Percentiles rank a stretch among this genome's conserved stretches.
Evolutionary conservation across 2,797 vertebrate species (phyloP).

Genomic region (Antennarius maculatus): DNA sequence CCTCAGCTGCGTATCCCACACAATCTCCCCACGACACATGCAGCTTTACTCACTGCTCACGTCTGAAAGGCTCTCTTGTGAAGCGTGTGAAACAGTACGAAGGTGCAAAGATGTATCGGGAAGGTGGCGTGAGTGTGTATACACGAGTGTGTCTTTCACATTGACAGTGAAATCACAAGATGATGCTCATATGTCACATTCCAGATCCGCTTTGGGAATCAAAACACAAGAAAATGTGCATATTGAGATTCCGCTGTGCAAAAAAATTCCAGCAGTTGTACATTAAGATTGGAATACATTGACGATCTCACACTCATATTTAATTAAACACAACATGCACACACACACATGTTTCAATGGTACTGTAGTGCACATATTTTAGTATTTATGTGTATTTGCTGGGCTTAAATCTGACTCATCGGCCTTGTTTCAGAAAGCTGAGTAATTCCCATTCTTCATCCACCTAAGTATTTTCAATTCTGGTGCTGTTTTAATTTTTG

Average conservation of each 20-base stretch:
- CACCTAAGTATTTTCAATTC: background rate
- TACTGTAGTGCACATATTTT: no score
- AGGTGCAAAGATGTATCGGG: conserved; percentile 64
- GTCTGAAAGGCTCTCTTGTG: conserved; percentile 64
- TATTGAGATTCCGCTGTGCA: background rate
- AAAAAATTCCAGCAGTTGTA: background rate
- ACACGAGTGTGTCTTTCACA: conserved; percentile 41
- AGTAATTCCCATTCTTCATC: background rate
- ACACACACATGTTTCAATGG: background rate
- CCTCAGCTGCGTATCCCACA: conserved; percentile 25
- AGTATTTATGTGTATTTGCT: no score
- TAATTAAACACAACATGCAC: background rate
- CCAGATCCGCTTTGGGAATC: conserved; percentile 42
- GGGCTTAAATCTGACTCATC: background rate
- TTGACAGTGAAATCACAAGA: conserved; percentile 55
- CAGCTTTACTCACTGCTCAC: conserved; percentile 16
- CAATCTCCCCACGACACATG: conserved; percentile 7
- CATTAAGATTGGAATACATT: background rate
- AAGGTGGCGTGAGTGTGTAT: conserved; percentile 31
- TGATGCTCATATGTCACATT: conserved; percentile 67
- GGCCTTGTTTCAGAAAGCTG: background rate
- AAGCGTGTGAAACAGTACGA: conserved; percentile 56
- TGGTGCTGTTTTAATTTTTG: background rate
- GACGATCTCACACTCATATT: background rate
- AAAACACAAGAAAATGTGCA: conserved; percentile 20